Percentiles rank a stretch among this genome's conserved stretches.
Conservation (phyloP, 2,888 invertebrate genomes). For the Serripes groenlandicus region DNA sequence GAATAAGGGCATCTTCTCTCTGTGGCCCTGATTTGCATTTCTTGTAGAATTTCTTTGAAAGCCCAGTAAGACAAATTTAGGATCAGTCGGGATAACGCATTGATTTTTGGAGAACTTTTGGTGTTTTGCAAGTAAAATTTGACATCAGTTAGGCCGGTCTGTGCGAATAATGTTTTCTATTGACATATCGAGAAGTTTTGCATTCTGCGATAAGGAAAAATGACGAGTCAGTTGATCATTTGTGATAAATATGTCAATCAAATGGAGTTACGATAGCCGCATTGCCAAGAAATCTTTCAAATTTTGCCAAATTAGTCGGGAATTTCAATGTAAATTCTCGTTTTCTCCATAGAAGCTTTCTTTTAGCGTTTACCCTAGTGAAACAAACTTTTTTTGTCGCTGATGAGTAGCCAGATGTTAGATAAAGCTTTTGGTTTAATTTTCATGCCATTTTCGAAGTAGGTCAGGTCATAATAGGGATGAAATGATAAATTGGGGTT, state of each 20-base stretch:
- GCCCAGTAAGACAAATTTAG: constrained; percentile 1
- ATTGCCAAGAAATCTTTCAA: constrained; percentile 14
- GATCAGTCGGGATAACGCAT: constrained; percentile 22
- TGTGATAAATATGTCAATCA: constrained; percentile 50
- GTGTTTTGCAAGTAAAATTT: constrained; percentile 68
- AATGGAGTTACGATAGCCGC: neutral
- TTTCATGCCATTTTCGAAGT: no score
- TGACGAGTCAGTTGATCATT: constrained; percentile 39
- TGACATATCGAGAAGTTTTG: constrained; percentile 31
- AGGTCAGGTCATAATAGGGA: no score
- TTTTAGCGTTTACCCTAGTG: no score
- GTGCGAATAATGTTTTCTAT: constrained; percentile 34
- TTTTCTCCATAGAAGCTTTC: neutral
- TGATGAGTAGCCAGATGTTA: no score
- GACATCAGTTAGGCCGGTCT: constrained; percentile 30
- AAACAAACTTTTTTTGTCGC: no score
- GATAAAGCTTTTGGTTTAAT: no score
- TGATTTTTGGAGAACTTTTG: constrained; percentile 33
- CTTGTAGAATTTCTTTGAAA: constrained; percentile 5
- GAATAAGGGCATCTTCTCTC: neutral
- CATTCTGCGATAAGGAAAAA: constrained; percentile 49
- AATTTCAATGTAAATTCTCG: neutral
- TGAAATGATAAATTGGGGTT: no score
- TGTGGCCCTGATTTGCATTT: constrained; percentile 1
- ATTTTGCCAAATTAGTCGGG: constrained; percentile 14